A percentile compares a stretch with the other conserved stretches of the same genome.
Evolutionary conservation across 1,140 invertebrate genomes (phyloP).

Genomic region (Philaenus spumarius): DNA sequence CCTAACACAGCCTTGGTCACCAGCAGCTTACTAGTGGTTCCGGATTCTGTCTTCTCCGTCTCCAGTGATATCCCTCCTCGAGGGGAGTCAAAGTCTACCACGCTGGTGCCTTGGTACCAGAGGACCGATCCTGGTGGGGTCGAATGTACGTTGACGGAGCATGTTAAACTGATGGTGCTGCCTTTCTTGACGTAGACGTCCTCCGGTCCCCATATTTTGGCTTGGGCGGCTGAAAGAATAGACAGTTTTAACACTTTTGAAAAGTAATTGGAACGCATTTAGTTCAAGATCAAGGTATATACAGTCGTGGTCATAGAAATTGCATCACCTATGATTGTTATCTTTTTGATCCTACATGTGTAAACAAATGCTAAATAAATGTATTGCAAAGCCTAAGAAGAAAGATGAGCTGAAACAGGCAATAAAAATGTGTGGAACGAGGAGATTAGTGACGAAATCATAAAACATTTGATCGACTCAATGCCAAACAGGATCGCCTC

Average conservation of each 20-base stretch:
- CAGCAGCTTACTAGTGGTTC: conserved; percentile 81
- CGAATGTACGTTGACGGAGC: conserved; percentile 80
- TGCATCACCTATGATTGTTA: no score
- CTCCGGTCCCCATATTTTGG: conserved; percentile 74
- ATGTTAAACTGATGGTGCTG: conserved; percentile 82
- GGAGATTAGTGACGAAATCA: no score
- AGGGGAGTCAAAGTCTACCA: conserved; percentile 80
- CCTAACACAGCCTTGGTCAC: conserved; percentile 76
- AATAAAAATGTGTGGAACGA: no score
- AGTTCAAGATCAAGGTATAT: no score
- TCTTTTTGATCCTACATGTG: no score
- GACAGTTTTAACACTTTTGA: background rate
- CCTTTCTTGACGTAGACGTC: conserved; percentile 86
- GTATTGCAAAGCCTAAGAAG: no score
- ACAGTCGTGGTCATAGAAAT: no score
- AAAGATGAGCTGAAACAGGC: no score
- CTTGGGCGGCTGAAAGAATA: conserved; percentile 65
- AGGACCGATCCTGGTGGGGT: conserved; percentile 68
- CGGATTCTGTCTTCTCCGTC: conserved; percentile 82
- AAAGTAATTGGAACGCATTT: no score
- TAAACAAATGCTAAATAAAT: no score
- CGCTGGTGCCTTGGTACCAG: conserved; percentile 73
- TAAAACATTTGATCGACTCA: no score
- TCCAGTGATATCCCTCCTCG: conserved; percentile 79
- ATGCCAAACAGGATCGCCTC: no score